Percentiles rank a stretch among this genome's conserved stretches.
Conservation (phyloP, 2,113 vertebrate species). For the Diphyllodes magnificus region DNA sequence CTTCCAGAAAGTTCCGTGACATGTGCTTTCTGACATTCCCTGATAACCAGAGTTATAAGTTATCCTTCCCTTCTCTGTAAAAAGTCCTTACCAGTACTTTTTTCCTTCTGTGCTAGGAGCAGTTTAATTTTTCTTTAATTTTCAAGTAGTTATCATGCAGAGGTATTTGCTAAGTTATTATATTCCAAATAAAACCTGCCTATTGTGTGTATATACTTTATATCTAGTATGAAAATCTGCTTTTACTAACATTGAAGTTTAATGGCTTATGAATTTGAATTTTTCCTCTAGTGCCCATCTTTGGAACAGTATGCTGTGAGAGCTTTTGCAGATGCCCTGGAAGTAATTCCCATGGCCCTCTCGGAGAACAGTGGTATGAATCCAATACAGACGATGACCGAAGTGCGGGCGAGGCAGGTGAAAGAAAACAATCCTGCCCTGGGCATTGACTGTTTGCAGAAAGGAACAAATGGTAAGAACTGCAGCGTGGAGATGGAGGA, state of each 20-base stretch:
- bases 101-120: not conserved
- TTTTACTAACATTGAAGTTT: not conserved
- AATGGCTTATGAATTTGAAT: not conserved
- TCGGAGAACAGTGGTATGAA: slow-evolving; percentile 94
- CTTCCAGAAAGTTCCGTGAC: rapidly evolving
- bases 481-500: rapidly evolving
- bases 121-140: not conserved
- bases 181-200: not conserved
- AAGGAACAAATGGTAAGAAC: slow-evolving; percentile 87
- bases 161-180: rapidly evolving
- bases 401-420: slow-evolving; percentile 89
- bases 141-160: not conserved
- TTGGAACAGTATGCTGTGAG: slow-evolving; percentile 98
- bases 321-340: slow-evolving; percentile 91
- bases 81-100: not conserved
- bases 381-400: slow-evolving; percentile 95
- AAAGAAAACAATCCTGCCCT: slow-evolving; percentile 88
- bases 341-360: slow-evolving; percentile 94
- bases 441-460: slow-evolving; percentile 91
- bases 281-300: slow-evolving; percentile 83
- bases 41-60: not conserved
- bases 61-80: not conserved
- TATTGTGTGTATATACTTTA: not conserved
- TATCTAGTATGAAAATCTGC: not conserved
- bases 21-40: rapidly evolving